Evolutionary conservation across 2,113 vertebrate genomes (phyloP).

Genomic region (Chloropsis cyanopogon): DNA sequence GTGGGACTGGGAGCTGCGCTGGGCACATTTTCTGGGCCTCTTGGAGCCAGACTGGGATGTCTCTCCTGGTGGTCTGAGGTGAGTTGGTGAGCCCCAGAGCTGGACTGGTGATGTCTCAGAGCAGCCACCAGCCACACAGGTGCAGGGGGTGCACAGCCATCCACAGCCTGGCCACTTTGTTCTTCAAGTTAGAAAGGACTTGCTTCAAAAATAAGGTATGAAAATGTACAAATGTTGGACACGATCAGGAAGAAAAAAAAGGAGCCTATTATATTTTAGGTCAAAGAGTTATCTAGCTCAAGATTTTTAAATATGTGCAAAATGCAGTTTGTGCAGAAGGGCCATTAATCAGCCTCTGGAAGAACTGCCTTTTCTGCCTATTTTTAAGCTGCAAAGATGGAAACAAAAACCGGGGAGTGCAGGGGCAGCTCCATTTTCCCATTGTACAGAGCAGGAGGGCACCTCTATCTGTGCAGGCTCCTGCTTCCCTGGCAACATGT

Average conservation of each 20-base stretch:
- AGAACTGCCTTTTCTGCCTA: background rate
- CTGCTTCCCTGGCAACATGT: conserved; percentile 62
- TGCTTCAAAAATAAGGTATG: background rate
- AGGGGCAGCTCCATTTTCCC: conserved; percentile 24
- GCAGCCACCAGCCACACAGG: background rate
- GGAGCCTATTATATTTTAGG: background rate
- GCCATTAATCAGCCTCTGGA: background rate
- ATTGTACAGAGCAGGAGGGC: background rate
- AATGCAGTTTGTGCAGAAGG: background rate
- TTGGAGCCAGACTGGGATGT: background rate
- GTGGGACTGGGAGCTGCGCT: background rate
- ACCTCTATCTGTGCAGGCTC: background rate
- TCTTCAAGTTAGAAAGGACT: background rate
- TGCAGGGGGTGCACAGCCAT: fast-evolving
- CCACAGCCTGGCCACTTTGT: background rate
- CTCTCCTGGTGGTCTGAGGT: background rate
- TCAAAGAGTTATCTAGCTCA: conserved; percentile 33
- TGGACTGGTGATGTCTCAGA: background rate
- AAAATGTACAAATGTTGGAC: background rate
- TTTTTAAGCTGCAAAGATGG: background rate
- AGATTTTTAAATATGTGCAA: conserved; percentile 44
- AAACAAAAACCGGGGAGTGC: background rate
- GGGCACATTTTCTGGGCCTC: background rate
- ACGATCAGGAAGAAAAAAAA: background rate
- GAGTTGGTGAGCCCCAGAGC: background rate